Base-by-base conservation (phyloP, 2,113 vertebrate genomes). In the Polypterus bichir region DNA sequence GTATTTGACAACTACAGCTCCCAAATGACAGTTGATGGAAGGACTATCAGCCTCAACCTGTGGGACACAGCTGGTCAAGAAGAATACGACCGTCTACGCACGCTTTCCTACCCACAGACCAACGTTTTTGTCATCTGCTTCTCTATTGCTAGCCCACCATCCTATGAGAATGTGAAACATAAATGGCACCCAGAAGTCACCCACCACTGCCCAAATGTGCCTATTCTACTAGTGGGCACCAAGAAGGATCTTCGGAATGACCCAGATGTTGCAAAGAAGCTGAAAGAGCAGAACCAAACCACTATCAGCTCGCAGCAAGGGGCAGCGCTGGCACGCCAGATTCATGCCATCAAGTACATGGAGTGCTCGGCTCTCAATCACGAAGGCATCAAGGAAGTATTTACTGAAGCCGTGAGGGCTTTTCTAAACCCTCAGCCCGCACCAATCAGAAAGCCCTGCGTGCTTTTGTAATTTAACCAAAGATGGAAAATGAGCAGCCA, bases 151-250 rank as follows among this genome's bases (percentile, higher is more conserved):
- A 94, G 93, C 75, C 93, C 92, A 0, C 85, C 92, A 7, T 97
- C 93, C 69, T 97, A 94, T 0, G 92, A 97, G 82, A 97, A 97
- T 5, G 78, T 97, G 74, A 90, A 90, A 74, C 94, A 93, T 86
- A 97, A 97, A 77, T 97, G 94, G 94, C 91, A 97, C 59, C 94
- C 92, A 0, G 94, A 97, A 79, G 94, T 97, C 61, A 90, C 86
- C 64, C 95, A 97, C 77, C 93, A 98, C 72, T 97, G 95, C 77
- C 92, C 94, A 1, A 89, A 86, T 0, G 88, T 93, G 60, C 95
- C 95, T 57, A 84, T 98, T 74, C 86, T 97, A 5, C 79, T 98
- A 54, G 93, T 98, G 0, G 95, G 95, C 74, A 98, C 95, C 60
- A 97, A 98, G 86, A 97, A 91, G 56, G 94, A 98, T 80, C 91